Evolutionary conservation across 2,888 invertebrate genomes (phyloP), one percentile per base, ranked within the genome.

Genomic region (Ferdinandea cuprea): DNA sequence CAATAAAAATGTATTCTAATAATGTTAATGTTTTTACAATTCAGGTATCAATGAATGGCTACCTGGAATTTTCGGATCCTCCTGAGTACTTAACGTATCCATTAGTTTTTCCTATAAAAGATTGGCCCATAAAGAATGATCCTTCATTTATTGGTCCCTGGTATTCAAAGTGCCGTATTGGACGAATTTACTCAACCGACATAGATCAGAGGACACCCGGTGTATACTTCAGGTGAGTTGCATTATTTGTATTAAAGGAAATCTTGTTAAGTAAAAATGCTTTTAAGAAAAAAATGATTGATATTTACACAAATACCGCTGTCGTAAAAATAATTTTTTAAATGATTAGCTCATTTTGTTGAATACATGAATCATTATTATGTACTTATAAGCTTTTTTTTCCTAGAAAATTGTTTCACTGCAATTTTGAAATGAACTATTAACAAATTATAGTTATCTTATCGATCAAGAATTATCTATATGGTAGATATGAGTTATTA

Each of bases 121-220:
- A 97, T 86, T 98, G 97, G 96, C 97, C 98, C 0, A 92, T 92
- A 77, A 93, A 94, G 85, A 95, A 96, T 87, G 98, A 98, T 90
- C 98, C 98, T 0, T 94, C 97, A 0, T 97, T 98, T 90, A 98
- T 98, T 85, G 98, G 98, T 0, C 97, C 98, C 83, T 98, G 96
- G 92, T 96, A 95, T 91, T 96, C 96, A 89, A 96, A 96, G 89
- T 97, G 96, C 88, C 94, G 96, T 61, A 95, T 96, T 52, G 97
- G 97, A 9, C 93, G 92, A 59, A 91, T 95, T 71, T 92, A 95
- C 78, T 93, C 93, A 0, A 94, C 94, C 15, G 97, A 97, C 86
- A 90, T 94, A 2, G 96, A 97, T 89, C 94, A 94, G 87, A 93
- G 96, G 81, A 92, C 92, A 63, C 95, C 97, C 0, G 97, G 97